Base-by-base conservation (phyloP, 2,113 vertebrate genomes). In the Nesospiza acunhae region DNA sequence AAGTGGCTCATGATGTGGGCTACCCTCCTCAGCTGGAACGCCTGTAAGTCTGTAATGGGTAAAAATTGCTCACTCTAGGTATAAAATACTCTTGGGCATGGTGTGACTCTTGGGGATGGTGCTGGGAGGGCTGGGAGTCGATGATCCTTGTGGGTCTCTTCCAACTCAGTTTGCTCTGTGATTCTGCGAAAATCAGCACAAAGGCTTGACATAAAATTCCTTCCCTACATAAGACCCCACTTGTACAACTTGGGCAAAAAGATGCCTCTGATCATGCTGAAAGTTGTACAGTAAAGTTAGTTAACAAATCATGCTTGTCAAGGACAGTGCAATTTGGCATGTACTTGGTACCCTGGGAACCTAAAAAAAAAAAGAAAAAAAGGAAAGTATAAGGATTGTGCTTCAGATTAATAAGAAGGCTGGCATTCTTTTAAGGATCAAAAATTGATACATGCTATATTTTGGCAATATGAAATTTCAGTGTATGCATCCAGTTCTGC, bases 71-170 rank as follows among this genome's bases (percentile, higher is more conserved):
- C 49, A 73, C 8, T 9, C 28, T 53, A 39, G 6, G 14, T 68
- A 26, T 64, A 46, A 94, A 89, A 60, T 19, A 46, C 11, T 39
- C 55, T 33, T 52, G 23, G 33, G 39, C 46, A 28, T 0, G 3
- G 22, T 60, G 39, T 31, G 28, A 33, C 39, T 69, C 73, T 27
- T 87, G 39, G 23, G 39, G 28, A 53, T 39, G 33, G 18, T 62
- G 33, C 19, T 62, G 18, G 53, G 64, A 23, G 33, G 27, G 27
- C 15, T 60, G 33, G 18, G 18, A 53, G 23, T 7, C 0, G 0
- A 37, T 33, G 37, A 53, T 24, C 55, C n/a, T 46, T 16, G 39
- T 39, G 64, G 33, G 7, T 62, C 27, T 60, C 46, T 53, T 69
- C 74, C 46, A 62, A 24, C 15, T n/a, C 39, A n/a, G 46, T 22